phyloP scores from a whole-genome alignment of 2,888 invertebrate genomes.

The Melipona beecheii region DNA sequence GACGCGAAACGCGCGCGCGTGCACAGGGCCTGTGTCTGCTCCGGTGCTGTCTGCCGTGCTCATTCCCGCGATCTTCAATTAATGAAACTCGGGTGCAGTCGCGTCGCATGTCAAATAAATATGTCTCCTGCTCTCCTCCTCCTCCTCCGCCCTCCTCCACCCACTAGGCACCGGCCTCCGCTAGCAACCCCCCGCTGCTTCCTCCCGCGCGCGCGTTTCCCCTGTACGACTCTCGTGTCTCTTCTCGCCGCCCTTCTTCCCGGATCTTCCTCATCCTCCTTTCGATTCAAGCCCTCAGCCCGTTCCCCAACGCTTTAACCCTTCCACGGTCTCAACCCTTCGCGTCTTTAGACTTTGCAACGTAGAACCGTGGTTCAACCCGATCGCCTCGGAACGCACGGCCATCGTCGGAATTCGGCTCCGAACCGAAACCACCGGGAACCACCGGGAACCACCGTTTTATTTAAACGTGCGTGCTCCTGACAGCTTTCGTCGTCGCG shows the following conservation, averaged over 20 bases:
- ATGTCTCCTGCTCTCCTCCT: conserved; percentile 78
- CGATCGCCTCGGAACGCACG: conserved; percentile 36
- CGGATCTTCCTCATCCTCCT: conserved; percentile 68
- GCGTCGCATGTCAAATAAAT: conserved; percentile 85
- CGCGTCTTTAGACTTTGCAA: conserved; percentile 45
- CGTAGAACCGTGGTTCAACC: conserved; percentile 32
- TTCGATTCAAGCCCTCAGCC: conserved; percentile 59
- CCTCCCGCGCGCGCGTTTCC: conserved; percentile 43
- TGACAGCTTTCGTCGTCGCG: conserved; percentile 67
- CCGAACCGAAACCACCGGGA: conserved; percentile 75
- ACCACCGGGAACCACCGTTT: conserved; percentile 65
- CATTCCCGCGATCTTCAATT: conserved; percentile 84
- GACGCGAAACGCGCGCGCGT: conserved; percentile 55
- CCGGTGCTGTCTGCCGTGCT: conserved; percentile 81
- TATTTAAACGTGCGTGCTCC: conserved; percentile 73
- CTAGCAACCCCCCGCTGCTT: conserved; percentile 48
- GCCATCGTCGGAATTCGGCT: conserved; percentile 66
- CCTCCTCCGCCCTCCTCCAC: conserved; percentile 50
- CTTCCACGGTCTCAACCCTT: conserved; percentile 57
- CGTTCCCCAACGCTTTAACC: conserved; percentile 67
- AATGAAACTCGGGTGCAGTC: conserved; percentile 84
- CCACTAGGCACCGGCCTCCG: conserved; percentile 62
- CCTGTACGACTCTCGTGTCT: conserved; percentile 64
- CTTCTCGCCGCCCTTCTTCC: conserved; percentile 71
- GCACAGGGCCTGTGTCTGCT: conserved; percentile 75